These are phyloP conservation scores for Myocastor coypus DNA, from an alignment of 2,113 vertebrate species.

Conservation along the genomic window DNA sequence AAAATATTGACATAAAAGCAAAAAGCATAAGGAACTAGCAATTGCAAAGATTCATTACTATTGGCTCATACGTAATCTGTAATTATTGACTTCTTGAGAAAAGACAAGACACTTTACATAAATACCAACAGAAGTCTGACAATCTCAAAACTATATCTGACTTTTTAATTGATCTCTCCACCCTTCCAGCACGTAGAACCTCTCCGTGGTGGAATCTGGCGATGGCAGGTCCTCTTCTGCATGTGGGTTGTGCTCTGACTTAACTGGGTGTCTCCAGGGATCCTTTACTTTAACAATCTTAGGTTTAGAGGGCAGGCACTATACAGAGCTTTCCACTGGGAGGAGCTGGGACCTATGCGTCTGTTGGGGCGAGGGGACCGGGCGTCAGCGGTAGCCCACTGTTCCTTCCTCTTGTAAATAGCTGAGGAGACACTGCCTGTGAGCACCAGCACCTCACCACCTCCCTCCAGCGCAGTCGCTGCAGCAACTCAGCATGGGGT, in stretches of 20 bases:
- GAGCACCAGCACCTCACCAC: neutral
- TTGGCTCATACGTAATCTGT: rapidly evolving
- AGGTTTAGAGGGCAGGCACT: neutral
- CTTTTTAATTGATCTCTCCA: neutral
- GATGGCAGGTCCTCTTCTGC: rapidly evolving
- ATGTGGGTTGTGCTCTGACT: rapidly evolving
- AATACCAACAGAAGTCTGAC: neutral
- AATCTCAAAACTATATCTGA: neutral
- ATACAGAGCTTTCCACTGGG: slow-evolving; percentile 27
- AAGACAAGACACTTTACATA: neutral
- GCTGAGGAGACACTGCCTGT: slow-evolving; percentile 75
- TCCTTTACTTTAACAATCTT: neutral
- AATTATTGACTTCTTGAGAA: neutral
- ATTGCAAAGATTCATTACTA: neutral
- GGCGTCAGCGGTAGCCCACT: neutral
- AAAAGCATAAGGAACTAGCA: neutral
- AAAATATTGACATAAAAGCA: neutral
- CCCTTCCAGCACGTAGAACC: neutral
- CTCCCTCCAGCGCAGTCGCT: slow-evolving; percentile 57
- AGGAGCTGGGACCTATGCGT: slow-evolving; percentile 73
- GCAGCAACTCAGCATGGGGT: slow-evolving; percentile 84
- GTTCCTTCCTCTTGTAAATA: neutral
- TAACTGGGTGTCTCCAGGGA: neutral
- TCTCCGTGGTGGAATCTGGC: neutral
- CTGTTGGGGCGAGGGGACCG: slow-evolving; percentile 52